Base-by-base conservation (phyloP, 2,797 vertebrate genomes). In the Dromococcyx pavoninus region DNA sequence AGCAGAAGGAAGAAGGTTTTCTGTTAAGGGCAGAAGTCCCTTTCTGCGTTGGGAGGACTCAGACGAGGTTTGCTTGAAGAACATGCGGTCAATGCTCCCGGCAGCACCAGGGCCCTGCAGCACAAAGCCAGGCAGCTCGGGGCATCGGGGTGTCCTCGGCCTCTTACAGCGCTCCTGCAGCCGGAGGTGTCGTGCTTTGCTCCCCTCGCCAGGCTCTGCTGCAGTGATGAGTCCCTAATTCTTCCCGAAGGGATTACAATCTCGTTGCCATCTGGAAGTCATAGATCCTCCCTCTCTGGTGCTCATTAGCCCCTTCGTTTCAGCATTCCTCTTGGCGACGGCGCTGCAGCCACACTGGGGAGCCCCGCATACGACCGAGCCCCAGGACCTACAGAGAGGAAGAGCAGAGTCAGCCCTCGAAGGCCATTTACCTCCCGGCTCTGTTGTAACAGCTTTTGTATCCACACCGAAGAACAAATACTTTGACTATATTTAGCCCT, bases 401-500 rank as follows among this genome's bases (percentile, higher is more conserved):
- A 97, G 61, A 90, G 69, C 71, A 96, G 41, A 95, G 93, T 97
- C 86, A 97, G 91, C 48, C 91, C 93, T 67, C 41, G 6, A 89
- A 89, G 58, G 75, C 57, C 93, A 80, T 94, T 93, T 90, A 96
- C 92, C 92, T 88, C 80, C 50, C 44, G 0, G 78, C 91, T 95
- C 75, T 9, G 0, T 76, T 46, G 23, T 27, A 8, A 92, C 80
- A 86, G 93, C 86, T 94, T 92, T 89, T 81, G 86, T 85, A 92
- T 84, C 80, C 3, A 0, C 2, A 19, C 89, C 7, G 44, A 85
- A 93, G 89, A 91, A 97, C 88, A 0, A 96, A 96, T 97, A 93
- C 88, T 96, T 97, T 96, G 95, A 95, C 95, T 96, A 96, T 95
- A 94, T 97, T 96, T 97, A 96, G 96, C 93, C 58, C 86, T 92